Conservation (phyloP, 2,888 invertebrate species). For the Darwinula stevensoni region DNA sequence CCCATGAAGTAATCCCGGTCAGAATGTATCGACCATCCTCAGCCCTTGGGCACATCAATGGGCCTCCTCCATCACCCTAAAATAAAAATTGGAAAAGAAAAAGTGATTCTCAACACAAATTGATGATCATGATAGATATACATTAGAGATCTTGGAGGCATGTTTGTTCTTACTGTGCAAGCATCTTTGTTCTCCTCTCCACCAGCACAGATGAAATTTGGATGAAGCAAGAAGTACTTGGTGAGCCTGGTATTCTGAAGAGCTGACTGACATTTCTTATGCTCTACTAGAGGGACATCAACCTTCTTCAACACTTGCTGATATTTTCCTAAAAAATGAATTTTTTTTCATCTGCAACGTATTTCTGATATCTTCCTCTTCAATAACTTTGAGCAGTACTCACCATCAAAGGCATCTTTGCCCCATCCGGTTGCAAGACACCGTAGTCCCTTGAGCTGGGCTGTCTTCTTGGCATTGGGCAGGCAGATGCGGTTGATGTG, state of each 20-base stretch:
- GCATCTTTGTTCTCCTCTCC: conserved; percentile 3
- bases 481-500: conserved; percentile 46
- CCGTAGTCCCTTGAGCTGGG: conserved; percentile 28
- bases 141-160: not conserved
- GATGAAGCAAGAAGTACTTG: conserved; percentile 1
- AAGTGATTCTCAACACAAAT: not conserved
- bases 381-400: too few relatives aligned
- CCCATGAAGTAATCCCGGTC: conserved; percentile 7
- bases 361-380: too few relatives aligned
- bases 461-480: conserved; percentile 9
- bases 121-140: not conserved
- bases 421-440: conserved; percentile 62
- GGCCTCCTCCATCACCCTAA: conserved; percentile 37
- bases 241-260: conserved; percentile 4
- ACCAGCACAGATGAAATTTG: conserved; percentile 5
- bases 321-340: too few relatives aligned
- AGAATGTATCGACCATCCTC: conserved; percentile 5
- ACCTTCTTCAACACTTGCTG: conserved; percentile 10
- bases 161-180: conserved; percentile 8
- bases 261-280: conserved; percentile 5
- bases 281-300: conserved; percentile 12
- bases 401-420: conserved; percentile 42
- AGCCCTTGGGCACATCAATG: conserved; percentile 24
- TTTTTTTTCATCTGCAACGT: too few relatives aligned
- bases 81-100: conserved; percentile 5